Evolutionary conservation across 2,113 vertebrate species (phyloP).

Genomic region (Neotoma lepida): DNA sequence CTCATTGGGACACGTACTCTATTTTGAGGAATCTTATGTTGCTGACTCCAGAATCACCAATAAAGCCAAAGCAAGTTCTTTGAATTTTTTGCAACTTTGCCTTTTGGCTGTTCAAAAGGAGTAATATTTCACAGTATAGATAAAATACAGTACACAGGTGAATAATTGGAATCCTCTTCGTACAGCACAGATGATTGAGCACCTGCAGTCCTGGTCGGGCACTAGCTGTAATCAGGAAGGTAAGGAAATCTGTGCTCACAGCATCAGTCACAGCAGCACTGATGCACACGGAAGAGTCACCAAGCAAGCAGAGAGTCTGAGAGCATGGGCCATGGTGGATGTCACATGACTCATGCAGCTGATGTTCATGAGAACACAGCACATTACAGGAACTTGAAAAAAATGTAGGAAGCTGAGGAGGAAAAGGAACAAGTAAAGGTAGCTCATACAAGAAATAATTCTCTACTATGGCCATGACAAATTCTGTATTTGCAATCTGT

Average conservation of each 20-base stretch:
- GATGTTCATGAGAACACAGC: neutral
- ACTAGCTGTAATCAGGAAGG: neutral
- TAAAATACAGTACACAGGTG: neutral
- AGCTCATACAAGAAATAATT: neutral
- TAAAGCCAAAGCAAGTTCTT: neutral
- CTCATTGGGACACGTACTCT: neutral
- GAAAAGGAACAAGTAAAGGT: neutral
- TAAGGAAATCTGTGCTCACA: neutral
- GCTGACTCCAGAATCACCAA: neutral
- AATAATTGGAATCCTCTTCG: neutral
- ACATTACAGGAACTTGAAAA: neutral
- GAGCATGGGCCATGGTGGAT: neutral
- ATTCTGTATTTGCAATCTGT: neutral
- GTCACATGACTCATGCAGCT: neutral
- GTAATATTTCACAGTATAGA: neutral
- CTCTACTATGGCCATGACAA: neutral
- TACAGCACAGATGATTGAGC: neutral
- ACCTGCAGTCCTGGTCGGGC: neutral
- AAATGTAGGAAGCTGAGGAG: neutral
- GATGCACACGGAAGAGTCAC: neutral
- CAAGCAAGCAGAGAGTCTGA: neutral
- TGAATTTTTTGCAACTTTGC: neutral
- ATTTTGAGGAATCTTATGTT: neutral
- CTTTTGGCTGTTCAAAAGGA: neutral
- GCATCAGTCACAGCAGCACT: neutral